Percentiles rank a stretch among this genome's conserved stretches.
These are phyloP conservation scores for Gastracanthus pulcherrimus DNA, from an alignment of 2,888 invertebrate species.

Conservation along the genomic window DNA sequence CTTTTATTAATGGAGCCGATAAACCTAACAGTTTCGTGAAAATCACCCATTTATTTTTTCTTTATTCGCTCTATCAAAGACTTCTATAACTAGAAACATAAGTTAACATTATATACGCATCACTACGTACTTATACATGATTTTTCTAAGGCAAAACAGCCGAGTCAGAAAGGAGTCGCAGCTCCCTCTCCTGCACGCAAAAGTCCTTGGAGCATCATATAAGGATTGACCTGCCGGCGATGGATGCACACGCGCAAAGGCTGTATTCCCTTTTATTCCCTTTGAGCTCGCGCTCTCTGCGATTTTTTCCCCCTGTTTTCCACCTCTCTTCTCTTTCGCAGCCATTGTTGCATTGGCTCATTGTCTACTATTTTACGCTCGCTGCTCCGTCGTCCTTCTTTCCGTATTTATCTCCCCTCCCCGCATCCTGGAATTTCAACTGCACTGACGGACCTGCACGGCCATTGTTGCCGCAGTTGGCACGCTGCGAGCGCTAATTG, in stretches of 20 bases:
- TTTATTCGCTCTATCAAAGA: not conserved
- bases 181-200: not conserved
- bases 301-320: not conserved
- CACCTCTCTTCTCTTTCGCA: not conserved
- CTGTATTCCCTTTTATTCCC: conserved; percentile 17
- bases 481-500: not conserved
- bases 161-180: not conserved
- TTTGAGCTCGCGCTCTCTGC: not conserved
- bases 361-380: conserved; percentile 19
- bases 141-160: not conserved
- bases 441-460: not conserved
- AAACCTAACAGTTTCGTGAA: too few species aligned
- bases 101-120: not conserved
- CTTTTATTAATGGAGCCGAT: too few species aligned
- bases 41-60: too few species aligned
- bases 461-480: not conserved
- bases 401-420: conserved; percentile 1
- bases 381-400: not conserved
- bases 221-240: not conserved
- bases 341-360: conserved; percentile 38
- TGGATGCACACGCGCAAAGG: not conserved
- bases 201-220: conserved; percentile 15
- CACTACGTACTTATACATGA: too few species aligned
- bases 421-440: not conserved
- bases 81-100: not conserved